Percentiles rank a stretch among this genome's conserved stretches.
Evolutionary conservation across 2,113 vertebrate species (phyloP).

Genomic region (Leuciscus idus): DNA sequence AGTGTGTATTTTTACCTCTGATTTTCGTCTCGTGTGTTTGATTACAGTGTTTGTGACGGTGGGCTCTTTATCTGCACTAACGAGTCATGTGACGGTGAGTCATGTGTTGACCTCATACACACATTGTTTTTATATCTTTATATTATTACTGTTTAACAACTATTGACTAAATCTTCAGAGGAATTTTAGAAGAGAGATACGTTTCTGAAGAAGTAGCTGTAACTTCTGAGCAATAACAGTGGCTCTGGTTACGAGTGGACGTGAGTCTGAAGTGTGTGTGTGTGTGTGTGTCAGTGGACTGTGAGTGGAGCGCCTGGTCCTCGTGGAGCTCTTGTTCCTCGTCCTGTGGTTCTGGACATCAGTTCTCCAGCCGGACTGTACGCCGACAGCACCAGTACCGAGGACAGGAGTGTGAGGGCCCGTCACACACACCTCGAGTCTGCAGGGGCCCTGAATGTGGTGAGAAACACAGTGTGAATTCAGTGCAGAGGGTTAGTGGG

Average conservation of each 20-base stretch:
- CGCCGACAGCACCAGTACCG: constrained; percentile 62
- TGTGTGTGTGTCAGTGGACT: constrained; percentile 65
- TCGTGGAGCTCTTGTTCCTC: constrained; percentile 77
- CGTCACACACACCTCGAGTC: constrained; percentile 28
- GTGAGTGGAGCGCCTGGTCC: constrained; percentile 78
- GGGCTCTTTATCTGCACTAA: constrained; percentile 81
- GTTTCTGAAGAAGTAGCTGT: not conserved
- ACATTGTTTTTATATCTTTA: not conserved
- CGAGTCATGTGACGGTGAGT: constrained; percentile 80
- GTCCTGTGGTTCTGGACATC: constrained; percentile 74
- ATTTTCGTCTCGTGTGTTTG: not conserved
- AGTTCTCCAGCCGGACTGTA: constrained; percentile 64
- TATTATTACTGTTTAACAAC: too few relatives aligned
- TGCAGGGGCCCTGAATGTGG: constrained; percentile 70
- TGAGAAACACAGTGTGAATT: constrained; percentile 58
- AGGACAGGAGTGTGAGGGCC: constrained; percentile 72
- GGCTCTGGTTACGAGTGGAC: too few relatives aligned
- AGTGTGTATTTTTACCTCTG: not conserved
- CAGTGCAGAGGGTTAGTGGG: not conserved
- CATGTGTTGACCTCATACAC: not conserved
- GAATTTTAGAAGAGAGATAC: too few relatives aligned
- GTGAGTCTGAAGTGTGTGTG: not conserved
- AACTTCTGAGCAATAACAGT: not conserved
- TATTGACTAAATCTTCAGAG: too few relatives aligned
- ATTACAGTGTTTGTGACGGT: constrained; percentile 73